Evolutionary conservation across 2,888 invertebrate species (phyloP).

Genomic region (Gandaritis pyraliata): DNA sequence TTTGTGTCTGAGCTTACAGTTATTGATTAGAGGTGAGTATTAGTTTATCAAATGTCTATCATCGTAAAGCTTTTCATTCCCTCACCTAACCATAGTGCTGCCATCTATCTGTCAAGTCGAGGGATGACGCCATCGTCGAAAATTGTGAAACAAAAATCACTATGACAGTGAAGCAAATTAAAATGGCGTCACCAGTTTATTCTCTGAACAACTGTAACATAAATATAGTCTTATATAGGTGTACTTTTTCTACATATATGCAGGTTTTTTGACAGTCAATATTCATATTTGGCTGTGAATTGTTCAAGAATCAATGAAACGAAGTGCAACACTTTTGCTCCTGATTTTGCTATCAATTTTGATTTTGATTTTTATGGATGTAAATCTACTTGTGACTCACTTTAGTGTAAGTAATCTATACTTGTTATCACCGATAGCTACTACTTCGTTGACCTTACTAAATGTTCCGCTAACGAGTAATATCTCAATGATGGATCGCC

Average conservation of each 20-base stretch:
- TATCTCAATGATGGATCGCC: conserved; percentile 49
- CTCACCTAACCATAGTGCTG: no score
- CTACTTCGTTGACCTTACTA: conserved; percentile 18
- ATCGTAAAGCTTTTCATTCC: background rate
- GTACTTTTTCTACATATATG: no score
- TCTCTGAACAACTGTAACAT: no score
- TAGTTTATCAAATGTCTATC: background rate
- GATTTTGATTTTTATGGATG: background rate
- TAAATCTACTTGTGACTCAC: background rate
- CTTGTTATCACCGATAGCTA: no score
- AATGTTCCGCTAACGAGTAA: conserved; percentile 38
- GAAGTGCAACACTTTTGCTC: background rate
- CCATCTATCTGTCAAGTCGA: no score
- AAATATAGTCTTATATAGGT: no score
- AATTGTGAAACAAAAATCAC: no score
- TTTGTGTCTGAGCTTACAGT: conserved; percentile 13
- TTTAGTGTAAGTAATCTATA: conserved; percentile 1
- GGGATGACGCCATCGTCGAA: no score
- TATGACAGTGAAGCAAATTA: no score
- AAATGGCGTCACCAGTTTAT: no score
- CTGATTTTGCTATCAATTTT: no score
- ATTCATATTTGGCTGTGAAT: background rate
- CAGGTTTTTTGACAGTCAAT: background rate
- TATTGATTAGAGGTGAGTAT: conserved; percentile 9
- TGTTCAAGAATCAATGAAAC: no score